These are phyloP conservation scores for Agonopterix subpropinquella DNA, from an alignment of 2,888 invertebrate genomes.

Conservation along the genomic window DNA sequence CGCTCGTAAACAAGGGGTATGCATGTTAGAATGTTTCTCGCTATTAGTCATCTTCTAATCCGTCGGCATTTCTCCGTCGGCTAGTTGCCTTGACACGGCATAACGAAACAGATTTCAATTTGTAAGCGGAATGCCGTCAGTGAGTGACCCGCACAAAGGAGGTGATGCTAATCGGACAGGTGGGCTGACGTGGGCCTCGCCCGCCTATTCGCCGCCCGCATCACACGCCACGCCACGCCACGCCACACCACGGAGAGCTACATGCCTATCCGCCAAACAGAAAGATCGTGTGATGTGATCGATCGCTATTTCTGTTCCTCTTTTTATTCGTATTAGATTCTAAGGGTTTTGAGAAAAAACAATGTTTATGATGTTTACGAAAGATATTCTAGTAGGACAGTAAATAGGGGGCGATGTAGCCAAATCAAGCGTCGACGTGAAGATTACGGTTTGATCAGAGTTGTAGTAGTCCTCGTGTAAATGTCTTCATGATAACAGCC, in stretches of 20 bases:
- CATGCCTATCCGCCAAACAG: conserved; percentile 28
- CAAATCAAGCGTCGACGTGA: no score
- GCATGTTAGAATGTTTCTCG: conserved; percentile 27
- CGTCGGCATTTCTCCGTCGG: conserved; percentile 51
- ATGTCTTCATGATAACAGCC: no score
- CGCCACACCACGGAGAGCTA: conserved; percentile 15
- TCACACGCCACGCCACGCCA: conserved; percentile 16
- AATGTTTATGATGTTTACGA: no score
- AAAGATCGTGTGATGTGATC: conserved; percentile 43
- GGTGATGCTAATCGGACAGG: conserved; percentile 73
- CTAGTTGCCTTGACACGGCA: conserved; percentile 60
- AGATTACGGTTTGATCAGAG: no score
- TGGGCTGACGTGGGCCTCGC: conserved; percentile 51
- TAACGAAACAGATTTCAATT: conserved; percentile 71
- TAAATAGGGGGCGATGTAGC: no score
- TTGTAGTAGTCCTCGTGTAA: no score
- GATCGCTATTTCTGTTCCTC: conserved; percentile 41
- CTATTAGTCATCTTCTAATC: conserved; percentile 63
- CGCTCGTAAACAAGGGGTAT: conserved; percentile 10
- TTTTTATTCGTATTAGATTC: no score
- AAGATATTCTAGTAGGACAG: no score
- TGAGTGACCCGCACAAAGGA: conserved; percentile 61
- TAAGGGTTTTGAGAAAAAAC: no score
- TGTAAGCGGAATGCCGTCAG: conserved; percentile 46
- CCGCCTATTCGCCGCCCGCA: conserved; percentile 20